These are phyloP conservation scores for Chorisops tibialis DNA, from an alignment of 2,888 invertebrate genomes.

Conservation along the genomic window DNA sequence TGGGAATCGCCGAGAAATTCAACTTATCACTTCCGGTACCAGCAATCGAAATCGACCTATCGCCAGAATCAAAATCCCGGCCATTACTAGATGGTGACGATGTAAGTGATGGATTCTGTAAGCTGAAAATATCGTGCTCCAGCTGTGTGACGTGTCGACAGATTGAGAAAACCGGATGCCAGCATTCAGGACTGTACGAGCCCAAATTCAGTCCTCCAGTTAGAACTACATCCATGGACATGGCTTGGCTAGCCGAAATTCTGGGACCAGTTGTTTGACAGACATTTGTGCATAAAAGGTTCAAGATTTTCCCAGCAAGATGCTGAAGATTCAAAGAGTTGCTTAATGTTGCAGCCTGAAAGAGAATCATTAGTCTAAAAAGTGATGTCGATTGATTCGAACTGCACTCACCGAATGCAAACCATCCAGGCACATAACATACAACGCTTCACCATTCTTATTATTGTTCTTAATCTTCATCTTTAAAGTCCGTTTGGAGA, in stretches of 20 bases:
- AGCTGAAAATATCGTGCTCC: conserved; percentile 86
- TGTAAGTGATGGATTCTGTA: conserved; percentile 56
- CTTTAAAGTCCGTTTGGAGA: conserved; percentile 55
- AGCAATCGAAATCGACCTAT: conserved; percentile 43
- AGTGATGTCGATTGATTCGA: background rate
- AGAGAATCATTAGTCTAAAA: conserved; percentile 21
- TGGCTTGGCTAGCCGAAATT: conserved; percentile 81
- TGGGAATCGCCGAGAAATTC: conserved; percentile 60
- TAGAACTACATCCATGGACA: conserved; percentile 88
- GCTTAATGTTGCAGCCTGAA: conserved; percentile 80
- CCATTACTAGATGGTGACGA: conserved; percentile 47
- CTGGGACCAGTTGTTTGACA: conserved; percentile 76
- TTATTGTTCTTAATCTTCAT: conserved; percentile 54
- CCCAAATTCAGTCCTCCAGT: conserved; percentile 85
- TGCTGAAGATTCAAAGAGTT: conserved; percentile 84
- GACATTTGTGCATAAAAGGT: conserved; percentile 81
- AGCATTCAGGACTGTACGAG: conserved; percentile 88
- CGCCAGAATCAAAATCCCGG: conserved; percentile 49
- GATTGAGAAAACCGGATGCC: conserved; percentile 93
- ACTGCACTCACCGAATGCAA: conserved; percentile 73
- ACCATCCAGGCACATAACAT: conserved; percentile 83
- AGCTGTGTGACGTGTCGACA: conserved; percentile 89
- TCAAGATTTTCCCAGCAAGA: conserved; percentile 85
- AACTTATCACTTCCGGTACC: conserved; percentile 61
- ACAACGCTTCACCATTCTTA: conserved; percentile 68